phyloP scores from a whole-genome alignment of 2,888 invertebrate genomes.

The Cerastis rubricosa region DNA sequence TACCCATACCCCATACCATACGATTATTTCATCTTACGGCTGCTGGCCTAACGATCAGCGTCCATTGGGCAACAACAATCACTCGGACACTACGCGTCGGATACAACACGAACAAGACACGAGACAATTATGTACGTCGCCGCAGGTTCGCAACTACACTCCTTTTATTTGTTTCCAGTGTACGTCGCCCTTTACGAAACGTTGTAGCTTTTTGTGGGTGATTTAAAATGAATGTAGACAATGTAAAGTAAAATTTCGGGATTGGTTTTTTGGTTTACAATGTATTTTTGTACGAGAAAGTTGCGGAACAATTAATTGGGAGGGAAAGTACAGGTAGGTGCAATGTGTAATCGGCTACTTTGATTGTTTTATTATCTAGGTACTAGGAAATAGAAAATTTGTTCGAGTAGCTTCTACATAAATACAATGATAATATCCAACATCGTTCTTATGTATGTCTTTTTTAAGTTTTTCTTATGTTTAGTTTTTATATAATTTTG shows the following conservation, averaged over 20 bases:
- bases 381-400: background rate
- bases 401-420: background rate
- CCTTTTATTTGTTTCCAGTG: slow-evolving; percentile 68
- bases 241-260: slow-evolving; percentile 61
- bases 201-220: slow-evolving; percentile 71
- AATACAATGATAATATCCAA: background rate
- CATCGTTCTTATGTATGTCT: background rate
- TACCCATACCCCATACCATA: background rate
- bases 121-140: slow-evolving; percentile 77
- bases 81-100: slow-evolving; percentile 72
- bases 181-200: slow-evolving; percentile 65
- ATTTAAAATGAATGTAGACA: slow-evolving; percentile 70
- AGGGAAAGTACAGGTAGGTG: background rate
- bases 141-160: slow-evolving; percentile 64
- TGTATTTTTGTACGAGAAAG: background rate
- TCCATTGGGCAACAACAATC: slow-evolving; percentile 72
- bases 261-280: slow-evolving; percentile 55
- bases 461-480: no score
- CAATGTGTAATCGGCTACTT: background rate
- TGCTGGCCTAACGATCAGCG: slow-evolving; percentile 65
- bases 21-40: slow-evolving; percentile 54
- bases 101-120: slow-evolving; percentile 74
- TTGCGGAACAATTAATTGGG: background rate
- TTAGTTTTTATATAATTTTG: no score
- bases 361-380: background rate